Evolutionary conservation across 2,888 invertebrate species (phyloP), one percentile per base, ranked within the genome.

Genomic region (Pollenia amentaria): DNA sequence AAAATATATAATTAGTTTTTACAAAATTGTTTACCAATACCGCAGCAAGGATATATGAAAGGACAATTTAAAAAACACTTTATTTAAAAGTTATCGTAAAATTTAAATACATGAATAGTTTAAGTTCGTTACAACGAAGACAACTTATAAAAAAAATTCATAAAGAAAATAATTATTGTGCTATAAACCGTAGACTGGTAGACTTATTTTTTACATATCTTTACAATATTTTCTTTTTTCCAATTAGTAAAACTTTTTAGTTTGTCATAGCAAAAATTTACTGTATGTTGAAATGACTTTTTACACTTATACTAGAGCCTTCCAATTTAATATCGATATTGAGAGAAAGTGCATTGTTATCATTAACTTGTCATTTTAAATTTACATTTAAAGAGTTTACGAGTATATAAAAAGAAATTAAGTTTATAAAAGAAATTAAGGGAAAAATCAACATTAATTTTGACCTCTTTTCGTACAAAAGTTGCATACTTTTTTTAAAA

Each of bases 401-500:
- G 29, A 29, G 16, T 57, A 48, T 42, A 11, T 75, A 14, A 55
- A 64, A 65, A 44, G 29, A 29, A 29, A 29, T 29, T 29, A 29
- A 16, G 12, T 42, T 29, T 40, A 75, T 64, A 29, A 72, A 70
- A 77, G 46, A 77, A 77, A 78, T 72, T 72, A 44, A 48, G 40
- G 16, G 10, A 57, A 14, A 84, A 72, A 76, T 57, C 38, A 57
- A 78, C 72, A 78, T 84, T 29, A 83, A 77, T 77, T 57, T 83
- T 84, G 77, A 78, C 77, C 77, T 78, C 48, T 4, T 78, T 83
- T 72, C 7, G 16, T 29, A n/a, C 10, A 46, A 42, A 81, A 60
- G 67, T 60, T 69, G 38, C 70, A 79, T 42, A 60, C 29, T 60
- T 62, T 70, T 60, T 40, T 42, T 18, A 60, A 51, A 29, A 1